phyloP scores from a whole-genome alignment of 2,113 vertebrate species.

The Ginglymostoma cirratum region DNA sequence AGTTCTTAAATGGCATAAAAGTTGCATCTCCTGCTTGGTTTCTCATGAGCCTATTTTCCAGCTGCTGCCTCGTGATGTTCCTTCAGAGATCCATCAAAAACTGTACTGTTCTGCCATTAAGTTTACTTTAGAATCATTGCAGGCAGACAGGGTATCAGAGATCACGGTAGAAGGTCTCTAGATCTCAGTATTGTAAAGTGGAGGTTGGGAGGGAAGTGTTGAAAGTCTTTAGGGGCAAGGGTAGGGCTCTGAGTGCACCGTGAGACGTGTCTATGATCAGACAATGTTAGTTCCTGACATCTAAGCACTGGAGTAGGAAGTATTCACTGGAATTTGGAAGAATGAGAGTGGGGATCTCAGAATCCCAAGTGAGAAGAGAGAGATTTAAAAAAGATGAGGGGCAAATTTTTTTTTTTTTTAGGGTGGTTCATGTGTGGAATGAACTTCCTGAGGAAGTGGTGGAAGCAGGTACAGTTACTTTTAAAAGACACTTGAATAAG shows the following conservation, averaged over 20 bases:
- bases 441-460: too few species aligned
- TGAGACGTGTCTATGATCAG: neutral
- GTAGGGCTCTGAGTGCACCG: neutral
- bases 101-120: neutral
- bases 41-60: neutral
- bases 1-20: constrained; percentile 23
- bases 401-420: too few species aligned
- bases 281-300: neutral
- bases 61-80: too few species aligned
- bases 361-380: too few species aligned
- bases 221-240: neutral
- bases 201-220: neutral
- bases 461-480: too few species aligned
- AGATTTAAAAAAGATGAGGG: too few species aligned
- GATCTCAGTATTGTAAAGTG: neutral
- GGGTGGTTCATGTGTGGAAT: too few species aligned
- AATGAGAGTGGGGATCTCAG: neutral
- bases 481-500: too few species aligned
- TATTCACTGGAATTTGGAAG: neutral
- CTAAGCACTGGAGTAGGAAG: neutral
- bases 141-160: neutral
- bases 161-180: neutral
- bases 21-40: neutral
- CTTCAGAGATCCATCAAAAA: neutral
- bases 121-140: neutral